Evolutionary conservation across 2,888 invertebrate genomes (phyloP).

Genomic region (Lymantria dispar): DNA sequence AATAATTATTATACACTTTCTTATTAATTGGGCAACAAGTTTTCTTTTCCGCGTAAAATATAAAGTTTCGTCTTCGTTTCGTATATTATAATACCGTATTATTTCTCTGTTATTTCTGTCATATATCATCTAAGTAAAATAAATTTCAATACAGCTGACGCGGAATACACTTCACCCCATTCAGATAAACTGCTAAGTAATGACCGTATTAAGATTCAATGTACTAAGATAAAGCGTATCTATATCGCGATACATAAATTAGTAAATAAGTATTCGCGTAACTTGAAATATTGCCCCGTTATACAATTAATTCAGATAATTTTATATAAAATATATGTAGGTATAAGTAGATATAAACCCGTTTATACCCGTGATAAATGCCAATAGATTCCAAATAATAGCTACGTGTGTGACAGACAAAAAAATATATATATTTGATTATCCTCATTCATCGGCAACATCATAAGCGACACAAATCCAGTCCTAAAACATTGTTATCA

Average conservation of each 20-base stretch:
- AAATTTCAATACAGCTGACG: background rate
- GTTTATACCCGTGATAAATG: conserved; percentile 18
- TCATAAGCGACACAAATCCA: conserved; percentile 62
- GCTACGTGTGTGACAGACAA: conserved; percentile 2
- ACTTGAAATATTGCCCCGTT: conserved; percentile 11
- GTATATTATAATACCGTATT: conserved; percentile 7
- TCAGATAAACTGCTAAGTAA: conserved; percentile 8
- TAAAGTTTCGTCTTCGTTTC: conserved; percentile 6
- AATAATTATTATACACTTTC: conserved; percentile 49
- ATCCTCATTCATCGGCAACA: conserved; percentile 57
- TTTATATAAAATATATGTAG: conserved; percentile 4
- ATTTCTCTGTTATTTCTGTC: background rate
- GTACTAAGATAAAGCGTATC: conserved; percentile 16
- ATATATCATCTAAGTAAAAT: background rate
- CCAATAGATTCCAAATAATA: conserved; percentile 20
- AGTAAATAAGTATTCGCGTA: conserved; percentile 6
- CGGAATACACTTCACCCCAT: conserved; percentile 1
- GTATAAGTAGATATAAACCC: conserved; percentile 4
- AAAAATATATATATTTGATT: conserved; percentile 37
- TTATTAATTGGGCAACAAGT: conserved; percentile 47
- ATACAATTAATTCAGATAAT: conserved; percentile 13
- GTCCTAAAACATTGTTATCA: conserved; percentile 78
- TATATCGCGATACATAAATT: conserved; percentile 15
- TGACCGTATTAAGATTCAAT: conserved; percentile 16
- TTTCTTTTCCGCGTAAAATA: conserved; percentile 30